Conservation (phyloP, 2,113 vertebrate genomes). For the Corythornis madagascariensis region DNA sequence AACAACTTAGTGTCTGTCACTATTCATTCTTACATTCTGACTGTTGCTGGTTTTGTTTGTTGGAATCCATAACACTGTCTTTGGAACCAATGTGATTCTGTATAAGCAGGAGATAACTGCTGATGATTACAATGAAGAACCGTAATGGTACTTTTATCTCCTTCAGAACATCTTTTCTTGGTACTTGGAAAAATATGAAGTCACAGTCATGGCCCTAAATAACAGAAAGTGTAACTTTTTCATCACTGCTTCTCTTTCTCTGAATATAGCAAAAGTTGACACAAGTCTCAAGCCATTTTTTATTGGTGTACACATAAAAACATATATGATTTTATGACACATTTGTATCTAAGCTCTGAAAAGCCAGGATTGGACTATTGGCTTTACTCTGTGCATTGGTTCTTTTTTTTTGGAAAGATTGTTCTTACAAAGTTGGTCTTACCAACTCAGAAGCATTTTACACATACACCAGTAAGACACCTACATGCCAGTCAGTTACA, state of each 20-base stretch:
- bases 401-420: background rate
- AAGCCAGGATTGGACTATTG: background rate
- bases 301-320: background rate
- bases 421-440: background rate
- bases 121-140: background rate
- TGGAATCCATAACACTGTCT: background rate
- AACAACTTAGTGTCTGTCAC: background rate
- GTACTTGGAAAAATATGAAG: background rate
- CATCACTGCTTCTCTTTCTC: background rate
- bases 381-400: background rate
- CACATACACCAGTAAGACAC: accelerated
- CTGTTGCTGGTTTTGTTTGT: background rate
- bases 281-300: background rate
- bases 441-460: background rate
- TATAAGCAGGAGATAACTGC: background rate
- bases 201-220: background rate
- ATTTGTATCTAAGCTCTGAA: background rate
- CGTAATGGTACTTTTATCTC: background rate
- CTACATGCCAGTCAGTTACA: background rate
- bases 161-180: background rate
- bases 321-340: background rate
- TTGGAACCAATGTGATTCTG: background rate
- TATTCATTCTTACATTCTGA: background rate
- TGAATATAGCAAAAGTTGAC: accelerated
- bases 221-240: background rate